Conservation (phyloP, 2,888 invertebrate genomes). For the Dioctria linearis region DNA sequence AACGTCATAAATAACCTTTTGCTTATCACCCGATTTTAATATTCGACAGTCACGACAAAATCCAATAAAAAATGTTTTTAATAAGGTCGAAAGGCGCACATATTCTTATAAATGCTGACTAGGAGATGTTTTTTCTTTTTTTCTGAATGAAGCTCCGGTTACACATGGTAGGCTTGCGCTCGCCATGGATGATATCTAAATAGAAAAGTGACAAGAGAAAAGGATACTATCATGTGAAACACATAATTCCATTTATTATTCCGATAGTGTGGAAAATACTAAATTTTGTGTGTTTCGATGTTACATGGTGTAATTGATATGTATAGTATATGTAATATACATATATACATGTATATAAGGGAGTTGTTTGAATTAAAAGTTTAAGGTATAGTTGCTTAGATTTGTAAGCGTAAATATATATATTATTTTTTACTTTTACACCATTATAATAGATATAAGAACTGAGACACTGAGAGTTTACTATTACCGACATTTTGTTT, state of each 20-base stretch:
- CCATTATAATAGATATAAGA: no score
- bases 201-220: constrained; percentile 45
- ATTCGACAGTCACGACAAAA: constrained; percentile 58
- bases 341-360: not conserved
- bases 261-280: constrained; percentile 32
- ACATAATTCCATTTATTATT: constrained; percentile 39
- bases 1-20: constrained; percentile 57
- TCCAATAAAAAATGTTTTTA: constrained; percentile 57
- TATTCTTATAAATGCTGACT: constrained; percentile 25
- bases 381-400: not conserved
- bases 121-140: not conserved
- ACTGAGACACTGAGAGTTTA: no score
- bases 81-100: constrained; percentile 48
- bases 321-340: no score
- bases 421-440: not conserved
- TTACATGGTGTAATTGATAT: constrained; percentile 41
- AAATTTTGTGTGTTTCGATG: constrained; percentile 39
- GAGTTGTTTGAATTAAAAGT: not conserved
- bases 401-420: not conserved
- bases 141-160: constrained; percentile 34
- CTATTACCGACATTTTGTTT: no score
- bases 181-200: constrained; percentile 48
- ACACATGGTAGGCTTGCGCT: not conserved
- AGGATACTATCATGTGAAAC: constrained; percentile 47
- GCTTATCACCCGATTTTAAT: constrained; percentile 58